phyloP scores from a whole-genome alignment of 2,797 vertebrate genomes.

The Pangasius macronema region DNA sequence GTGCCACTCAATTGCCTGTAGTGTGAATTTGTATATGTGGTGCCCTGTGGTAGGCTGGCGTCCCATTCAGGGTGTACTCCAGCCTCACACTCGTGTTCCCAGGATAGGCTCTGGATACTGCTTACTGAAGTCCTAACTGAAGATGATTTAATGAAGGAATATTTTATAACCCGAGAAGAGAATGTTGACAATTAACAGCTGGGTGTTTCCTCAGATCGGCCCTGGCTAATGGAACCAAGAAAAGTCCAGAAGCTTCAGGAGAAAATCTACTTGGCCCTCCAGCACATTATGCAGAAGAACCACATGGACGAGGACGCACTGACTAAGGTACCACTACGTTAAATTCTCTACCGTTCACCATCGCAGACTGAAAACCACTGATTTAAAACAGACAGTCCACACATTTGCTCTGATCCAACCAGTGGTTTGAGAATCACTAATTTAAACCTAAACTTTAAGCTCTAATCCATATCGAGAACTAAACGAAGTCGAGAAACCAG shows the following conservation, averaged over 20 bases:
- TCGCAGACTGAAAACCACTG: neutral
- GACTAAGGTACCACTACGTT: conserved; percentile 83
- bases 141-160: neutral
- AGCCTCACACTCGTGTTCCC: neutral
- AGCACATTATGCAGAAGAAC: conserved; percentile 99
- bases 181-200: neutral
- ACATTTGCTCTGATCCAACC: neutral
- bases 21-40: neutral
- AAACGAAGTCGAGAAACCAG: too few relatives aligned
- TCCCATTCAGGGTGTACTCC: neutral
- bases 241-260: conserved; percentile 99
- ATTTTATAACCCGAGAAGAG: neutral
- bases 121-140: too few relatives aligned
- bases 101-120: neutral
- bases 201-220: conserved; percentile 80
- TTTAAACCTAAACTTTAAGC: neutral
- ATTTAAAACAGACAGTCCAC: neutral
- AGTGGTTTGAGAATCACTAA: neutral
- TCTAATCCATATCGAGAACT: neutral
- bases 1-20: neutral
- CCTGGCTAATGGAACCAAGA: conserved; percentile 96
- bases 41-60: neutral
- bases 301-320: conserved; percentile 95
- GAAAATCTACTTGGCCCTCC: conserved; percentile 99
- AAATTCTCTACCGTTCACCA: neutral